Evolutionary conservation across 2,888 invertebrate genomes (phyloP).

Genomic region (Lissocephala sabroskyi): DNA sequence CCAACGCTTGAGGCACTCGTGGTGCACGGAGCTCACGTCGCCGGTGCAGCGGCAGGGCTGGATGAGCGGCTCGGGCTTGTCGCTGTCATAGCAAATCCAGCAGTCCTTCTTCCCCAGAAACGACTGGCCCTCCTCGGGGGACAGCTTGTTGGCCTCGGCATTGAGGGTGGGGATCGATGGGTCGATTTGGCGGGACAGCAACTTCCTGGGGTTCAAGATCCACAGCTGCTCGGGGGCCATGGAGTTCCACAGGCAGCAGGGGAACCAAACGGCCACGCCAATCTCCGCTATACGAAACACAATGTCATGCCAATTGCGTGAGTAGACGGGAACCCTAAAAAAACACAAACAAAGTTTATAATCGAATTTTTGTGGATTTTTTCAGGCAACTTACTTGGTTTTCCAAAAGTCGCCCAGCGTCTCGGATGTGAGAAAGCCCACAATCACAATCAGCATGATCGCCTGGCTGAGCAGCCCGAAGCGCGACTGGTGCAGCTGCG

Average conservation of each 20-base stretch:
- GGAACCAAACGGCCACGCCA: slow-evolving; percentile 95
- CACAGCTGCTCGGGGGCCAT: slow-evolving; percentile 94
- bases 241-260: slow-evolving; percentile 96
- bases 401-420: slow-evolving; percentile 95
- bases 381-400: slow-evolving; percentile 79
- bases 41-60: slow-evolving; percentile 93
- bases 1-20: slow-evolving; percentile 92
- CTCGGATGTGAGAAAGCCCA: slow-evolving; percentile 91
- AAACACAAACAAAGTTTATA: no score
- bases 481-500: slow-evolving; percentile 92
- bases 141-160: slow-evolving; percentile 69
- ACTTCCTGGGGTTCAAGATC: slow-evolving; percentile 92
- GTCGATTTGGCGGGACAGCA: slow-evolving; percentile 81
- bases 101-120: slow-evolving; percentile 82
- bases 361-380: neutral
- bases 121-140: slow-evolving; percentile 74
- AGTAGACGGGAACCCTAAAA: slow-evolving; percentile 91
- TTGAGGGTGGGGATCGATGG: slow-evolving; percentile 73
- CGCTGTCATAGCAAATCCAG: slow-evolving; percentile 94
- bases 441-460: slow-evolving; percentile 90
- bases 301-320: slow-evolving; percentile 93
- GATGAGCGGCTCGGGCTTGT: slow-evolving; percentile 87
- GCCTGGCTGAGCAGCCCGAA: slow-evolving; percentile 92
- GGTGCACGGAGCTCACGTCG: slow-evolving; percentile 93
- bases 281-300: slow-evolving; percentile 93